phyloP scores from a whole-genome alignment of 2,888 invertebrate genomes.

The Papilio demoleus region DNA sequence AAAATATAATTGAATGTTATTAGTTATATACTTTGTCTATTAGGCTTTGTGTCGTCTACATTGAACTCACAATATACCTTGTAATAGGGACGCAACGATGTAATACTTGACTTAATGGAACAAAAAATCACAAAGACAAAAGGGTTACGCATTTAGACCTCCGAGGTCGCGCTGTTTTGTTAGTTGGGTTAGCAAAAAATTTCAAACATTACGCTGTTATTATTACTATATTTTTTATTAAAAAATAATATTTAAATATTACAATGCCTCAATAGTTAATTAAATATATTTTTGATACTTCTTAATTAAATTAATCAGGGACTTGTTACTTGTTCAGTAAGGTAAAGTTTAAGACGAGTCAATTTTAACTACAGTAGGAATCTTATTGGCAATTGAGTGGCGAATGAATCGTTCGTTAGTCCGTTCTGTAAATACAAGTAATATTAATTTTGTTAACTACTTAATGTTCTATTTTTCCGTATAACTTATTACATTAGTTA shows the following conservation, averaged over 20 bases:
- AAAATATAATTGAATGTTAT: no score
- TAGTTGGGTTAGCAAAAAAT: neutral
- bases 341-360: no score
- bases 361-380: no score
- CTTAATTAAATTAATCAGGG: no score
- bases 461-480: no score
- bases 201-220: neutral
- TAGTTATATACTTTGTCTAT: no score
- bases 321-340: no score
- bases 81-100: neutral
- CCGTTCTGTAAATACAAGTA: neutral
- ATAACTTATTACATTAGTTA: no score
- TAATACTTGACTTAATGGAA: conserved; percentile 5
- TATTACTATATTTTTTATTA: neutral
- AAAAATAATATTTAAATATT: neutral
- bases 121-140: conserved; percentile 13
- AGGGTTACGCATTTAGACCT: conserved; percentile 6
- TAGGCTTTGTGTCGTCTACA: neutral
- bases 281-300: no score
- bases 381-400: neutral
- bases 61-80: conserved; percentile 4
- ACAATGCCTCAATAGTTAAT: no score
- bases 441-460: neutral
- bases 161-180: neutral
- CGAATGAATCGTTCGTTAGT: neutral